Conservation (phyloP, 2,797 vertebrate genomes). For the Gobio occitaniae region DNA sequence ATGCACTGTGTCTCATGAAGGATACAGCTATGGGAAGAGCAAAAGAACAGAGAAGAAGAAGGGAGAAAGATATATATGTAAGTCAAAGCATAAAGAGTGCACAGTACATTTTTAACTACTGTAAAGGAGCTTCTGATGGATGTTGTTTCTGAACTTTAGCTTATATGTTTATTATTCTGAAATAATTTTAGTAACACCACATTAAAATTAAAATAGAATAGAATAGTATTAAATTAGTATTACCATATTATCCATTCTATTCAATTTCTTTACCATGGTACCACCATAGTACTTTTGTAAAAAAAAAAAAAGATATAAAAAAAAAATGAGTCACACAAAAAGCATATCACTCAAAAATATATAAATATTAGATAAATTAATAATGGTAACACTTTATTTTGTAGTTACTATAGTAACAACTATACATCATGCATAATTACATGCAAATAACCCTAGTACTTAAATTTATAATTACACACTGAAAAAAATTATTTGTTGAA, state of each 20-base stretch:
- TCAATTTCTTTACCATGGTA: background rate
- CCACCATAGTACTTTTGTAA: background rate
- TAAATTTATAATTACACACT: background rate
- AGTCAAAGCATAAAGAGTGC: background rate
- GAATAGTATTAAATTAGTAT: no score
- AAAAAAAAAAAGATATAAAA: background rate
- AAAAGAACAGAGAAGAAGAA: constrained; percentile 73
- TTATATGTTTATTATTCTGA: background rate
- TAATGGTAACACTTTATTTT: background rate
- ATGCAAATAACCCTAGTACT: background rate
- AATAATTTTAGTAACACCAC: background rate
- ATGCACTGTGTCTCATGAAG: constrained; percentile 97
- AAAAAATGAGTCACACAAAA: background rate
- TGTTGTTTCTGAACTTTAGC: background rate
- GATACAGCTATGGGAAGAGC: constrained; percentile 89
- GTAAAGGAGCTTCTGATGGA: background rate
- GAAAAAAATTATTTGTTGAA: no score
- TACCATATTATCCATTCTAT: background rate
- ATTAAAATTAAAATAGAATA: background rate
- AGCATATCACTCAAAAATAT: background rate
- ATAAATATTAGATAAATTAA: background rate
- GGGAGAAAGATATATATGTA: constrained; percentile 44
- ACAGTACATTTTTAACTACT: background rate
- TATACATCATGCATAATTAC: background rate
- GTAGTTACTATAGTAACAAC: background rate